Conservation (phyloP, 1,140 invertebrate species). For the Planococcus citri region DNA sequence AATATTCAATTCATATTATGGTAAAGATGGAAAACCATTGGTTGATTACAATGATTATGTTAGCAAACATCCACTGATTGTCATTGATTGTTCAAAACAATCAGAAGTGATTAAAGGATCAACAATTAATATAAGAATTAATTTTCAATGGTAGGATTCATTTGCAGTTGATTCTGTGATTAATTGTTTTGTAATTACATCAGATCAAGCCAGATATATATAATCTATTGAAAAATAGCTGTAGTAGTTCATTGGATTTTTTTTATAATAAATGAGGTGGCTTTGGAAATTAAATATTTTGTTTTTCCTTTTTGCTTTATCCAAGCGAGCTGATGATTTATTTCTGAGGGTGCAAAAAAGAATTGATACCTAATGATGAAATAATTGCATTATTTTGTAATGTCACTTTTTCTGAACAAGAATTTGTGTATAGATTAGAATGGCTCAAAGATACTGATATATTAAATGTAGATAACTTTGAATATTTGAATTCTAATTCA, state of each 20-base stretch:
- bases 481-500: conserved; percentile 21
- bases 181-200: conserved; percentile 19
- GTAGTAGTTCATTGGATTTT: conserved; percentile 8
- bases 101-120: conserved; percentile 15
- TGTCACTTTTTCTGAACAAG: conserved; percentile 21
- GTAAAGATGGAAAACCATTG: conserved; percentile 19
- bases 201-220: conserved; percentile 20
- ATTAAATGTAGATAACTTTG: conserved; percentile 21
- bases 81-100: conserved; percentile 19
- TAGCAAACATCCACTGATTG: conserved; percentile 16
- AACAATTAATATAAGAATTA: conserved; percentile 18
- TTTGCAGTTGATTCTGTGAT: conserved; percentile 19
- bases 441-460: conserved; percentile 21
- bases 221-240: conserved; percentile 15
- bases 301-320: conserved; percentile 21
- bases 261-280: conserved; percentile 16
- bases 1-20: conserved; percentile 19
- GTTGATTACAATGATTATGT: conserved; percentile 20
- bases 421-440: conserved; percentile 21
- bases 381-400: conserved; percentile 17
- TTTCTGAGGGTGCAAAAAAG: conserved; percentile 21
- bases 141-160: conserved; percentile 19
- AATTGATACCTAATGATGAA: conserved; percentile 17
- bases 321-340: conserved; percentile 20
- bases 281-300: conserved; percentile 11